Conservation (phyloP, 2,888 invertebrate species). For the Fragum sueziense region DNA sequence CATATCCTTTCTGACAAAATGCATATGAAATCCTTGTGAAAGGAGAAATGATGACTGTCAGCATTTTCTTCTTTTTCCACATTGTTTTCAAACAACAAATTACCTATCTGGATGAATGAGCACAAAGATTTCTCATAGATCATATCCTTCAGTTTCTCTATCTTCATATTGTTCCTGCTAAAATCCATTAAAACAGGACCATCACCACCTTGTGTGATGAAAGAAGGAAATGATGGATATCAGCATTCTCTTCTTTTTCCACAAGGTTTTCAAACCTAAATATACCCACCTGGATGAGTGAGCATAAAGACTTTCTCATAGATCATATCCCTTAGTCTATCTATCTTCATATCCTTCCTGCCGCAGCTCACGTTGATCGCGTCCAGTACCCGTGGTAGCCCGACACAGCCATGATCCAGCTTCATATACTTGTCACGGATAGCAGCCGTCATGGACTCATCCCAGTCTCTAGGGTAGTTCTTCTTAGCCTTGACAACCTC, state of each 20-base stretch:
- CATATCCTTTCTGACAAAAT: too few species aligned
- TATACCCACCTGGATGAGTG: conserved; percentile 91
- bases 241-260: too few species aligned
- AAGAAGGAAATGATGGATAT: too few species aligned
- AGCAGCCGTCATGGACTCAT: conserved; percentile 91
- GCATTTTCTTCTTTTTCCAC: background rate
- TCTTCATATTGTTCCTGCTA: conserved; percentile 93
- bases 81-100: background rate
- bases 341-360: conserved; percentile 94
- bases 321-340: conserved; percentile 93
- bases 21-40: background rate
- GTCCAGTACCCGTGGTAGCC: conserved; percentile 95
- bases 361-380: conserved; percentile 87
- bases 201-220: too few species aligned
- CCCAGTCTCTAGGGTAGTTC: conserved; percentile 89
- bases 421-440: conserved; percentile 87
- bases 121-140: conserved; percentile 96
- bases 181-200: too few species aligned
- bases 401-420: conserved; percentile 97
- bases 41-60: background rate
- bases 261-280: too few species aligned
- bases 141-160: conserved; percentile 93
- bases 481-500: conserved; percentile 85
- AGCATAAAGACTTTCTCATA: conserved; percentile 97
- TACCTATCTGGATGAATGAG: conserved; percentile 92